Evolutionary conservation across 2,113 vertebrate species (phyloP).

Genomic region (Odontophorus gujanensis): DNA sequence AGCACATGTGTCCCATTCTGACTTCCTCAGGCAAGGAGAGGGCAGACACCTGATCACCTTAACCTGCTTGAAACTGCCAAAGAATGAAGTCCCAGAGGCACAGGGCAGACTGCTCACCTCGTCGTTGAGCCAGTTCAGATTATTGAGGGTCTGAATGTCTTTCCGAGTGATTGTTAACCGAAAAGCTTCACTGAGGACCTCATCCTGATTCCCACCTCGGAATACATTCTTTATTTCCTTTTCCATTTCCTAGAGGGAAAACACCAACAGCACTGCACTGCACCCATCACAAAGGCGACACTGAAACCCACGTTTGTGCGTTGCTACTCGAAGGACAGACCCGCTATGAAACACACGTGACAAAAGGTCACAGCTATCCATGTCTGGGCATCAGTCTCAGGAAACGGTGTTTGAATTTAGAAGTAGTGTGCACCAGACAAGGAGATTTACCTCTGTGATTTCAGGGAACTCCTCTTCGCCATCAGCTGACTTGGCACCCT

Average conservation of each 20-base stretch:
- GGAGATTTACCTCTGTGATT: slow-evolving; percentile 84
- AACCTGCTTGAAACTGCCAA: rapidly evolving
- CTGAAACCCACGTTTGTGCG: background rate
- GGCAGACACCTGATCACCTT: background rate
- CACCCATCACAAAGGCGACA: rapidly evolving
- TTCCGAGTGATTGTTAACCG: slow-evolving; percentile 94
- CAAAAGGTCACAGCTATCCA: rapidly evolving
- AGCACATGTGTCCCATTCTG: background rate
- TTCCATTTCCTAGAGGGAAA: slow-evolving; percentile 87
- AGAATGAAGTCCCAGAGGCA: rapidly evolving
- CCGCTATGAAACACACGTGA: rapidly evolving
- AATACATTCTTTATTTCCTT: slow-evolving; percentile 86
- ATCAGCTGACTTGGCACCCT: slow-evolving; percentile 31
- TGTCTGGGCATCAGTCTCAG: rapidly evolving
- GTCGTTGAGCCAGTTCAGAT: slow-evolving; percentile 97
- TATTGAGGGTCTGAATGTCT: slow-evolving; percentile 93
- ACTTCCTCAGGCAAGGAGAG: background rate
- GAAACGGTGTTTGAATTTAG: rapidly evolving
- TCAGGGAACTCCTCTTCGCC: slow-evolving; percentile 90
- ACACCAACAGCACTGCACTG: background rate
- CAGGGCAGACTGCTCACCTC: slow-evolving; percentile 78
- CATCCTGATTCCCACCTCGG: slow-evolving; percentile 87
- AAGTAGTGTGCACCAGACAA: rapidly evolving
- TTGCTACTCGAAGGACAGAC: background rate
- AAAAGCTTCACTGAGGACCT: slow-evolving; percentile 93